phyloP scores from a whole-genome alignment of 2,113 vertebrate species.

The Callochromis pleurospilus region DNA sequence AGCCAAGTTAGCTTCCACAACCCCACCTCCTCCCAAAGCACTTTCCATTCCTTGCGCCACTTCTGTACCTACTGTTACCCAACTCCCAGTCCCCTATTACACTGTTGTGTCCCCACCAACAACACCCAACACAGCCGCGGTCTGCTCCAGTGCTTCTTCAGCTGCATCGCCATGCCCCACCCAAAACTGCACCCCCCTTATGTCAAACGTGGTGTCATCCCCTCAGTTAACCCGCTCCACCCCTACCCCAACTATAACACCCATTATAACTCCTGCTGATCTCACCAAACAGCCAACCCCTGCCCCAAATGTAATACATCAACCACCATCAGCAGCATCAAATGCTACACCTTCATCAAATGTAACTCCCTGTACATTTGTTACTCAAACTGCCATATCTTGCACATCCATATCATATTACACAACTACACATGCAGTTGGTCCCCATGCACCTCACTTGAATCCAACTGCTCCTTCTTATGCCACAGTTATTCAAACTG shows the following conservation, averaged over 20 bases:
- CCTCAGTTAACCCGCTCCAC: not conserved
- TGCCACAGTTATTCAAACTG: slow-evolving; percentile 61
- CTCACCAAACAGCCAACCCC: not conserved
- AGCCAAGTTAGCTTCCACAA: slow-evolving; percentile 9
- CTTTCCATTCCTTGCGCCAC: not conserved
- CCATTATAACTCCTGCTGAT: not conserved
- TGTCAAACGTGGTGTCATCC: not conserved
- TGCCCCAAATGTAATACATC: not conserved
- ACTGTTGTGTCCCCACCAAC: slow-evolving; percentile 36
- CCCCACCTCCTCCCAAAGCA: not conserved
- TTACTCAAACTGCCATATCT: slow-evolving; percentile 62
- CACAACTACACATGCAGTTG: slow-evolving; percentile 46
- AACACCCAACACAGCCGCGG: slow-evolving; percentile 1
- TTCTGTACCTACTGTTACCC: not conserved
- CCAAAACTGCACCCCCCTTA: slow-evolving; percentile 5
- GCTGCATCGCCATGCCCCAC: not conserved
- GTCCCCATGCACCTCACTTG: not conserved
- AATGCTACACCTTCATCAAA: slow-evolving; percentile 5
- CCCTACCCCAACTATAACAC: not conserved
- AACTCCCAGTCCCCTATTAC: slow-evolving; percentile 30
- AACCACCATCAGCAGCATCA: not conserved
- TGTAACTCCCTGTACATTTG: slow-evolving; percentile 46
- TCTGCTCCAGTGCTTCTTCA: slow-evolving; percentile 10
- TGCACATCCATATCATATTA: slow-evolving; percentile 68
- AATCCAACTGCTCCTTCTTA: slow-evolving; percentile 44